Conservation (phyloP, 2,888 invertebrate species). For the Nasonovia ribisnigri region DNA sequence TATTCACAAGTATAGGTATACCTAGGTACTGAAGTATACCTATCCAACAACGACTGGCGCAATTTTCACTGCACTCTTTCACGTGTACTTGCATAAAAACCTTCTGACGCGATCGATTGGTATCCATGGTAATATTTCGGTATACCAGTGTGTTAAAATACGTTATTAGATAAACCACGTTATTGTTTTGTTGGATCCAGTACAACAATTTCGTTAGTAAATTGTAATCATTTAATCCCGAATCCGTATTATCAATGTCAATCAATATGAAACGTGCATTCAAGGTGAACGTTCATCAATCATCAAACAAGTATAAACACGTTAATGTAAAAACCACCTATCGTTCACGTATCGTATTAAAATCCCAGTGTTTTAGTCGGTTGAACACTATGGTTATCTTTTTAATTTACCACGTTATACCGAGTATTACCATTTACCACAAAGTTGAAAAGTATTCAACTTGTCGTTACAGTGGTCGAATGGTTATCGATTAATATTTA, state of each 20-base stretch:
- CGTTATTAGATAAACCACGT: neutral
- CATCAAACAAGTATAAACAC: neutral
- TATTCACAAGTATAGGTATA: too few species aligned
- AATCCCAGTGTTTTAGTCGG: neutral
- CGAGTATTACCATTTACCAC: neutral
- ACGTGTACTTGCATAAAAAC: neutral
- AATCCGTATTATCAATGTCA: neutral
- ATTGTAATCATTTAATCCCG: too few species aligned
- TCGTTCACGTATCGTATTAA: neutral
- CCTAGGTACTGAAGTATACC: too few species aligned
- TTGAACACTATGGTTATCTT: neutral
- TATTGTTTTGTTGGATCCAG: neutral
- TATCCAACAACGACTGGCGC: neutral
- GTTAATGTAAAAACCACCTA: neutral
- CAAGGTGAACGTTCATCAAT: neutral
- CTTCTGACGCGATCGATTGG: neutral
- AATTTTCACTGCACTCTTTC: too few species aligned
- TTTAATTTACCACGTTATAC: neutral
- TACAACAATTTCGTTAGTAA: neutral
- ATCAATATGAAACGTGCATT: neutral
- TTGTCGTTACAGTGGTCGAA: neutral
- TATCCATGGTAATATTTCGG: neutral
- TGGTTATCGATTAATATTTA: neutral
- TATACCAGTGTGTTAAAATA: neutral
- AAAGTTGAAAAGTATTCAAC: neutral